These are phyloP conservation scores for Whitmania pigra DNA, from an alignment of 1,140 invertebrate species.

Conservation along the genomic window DNA sequence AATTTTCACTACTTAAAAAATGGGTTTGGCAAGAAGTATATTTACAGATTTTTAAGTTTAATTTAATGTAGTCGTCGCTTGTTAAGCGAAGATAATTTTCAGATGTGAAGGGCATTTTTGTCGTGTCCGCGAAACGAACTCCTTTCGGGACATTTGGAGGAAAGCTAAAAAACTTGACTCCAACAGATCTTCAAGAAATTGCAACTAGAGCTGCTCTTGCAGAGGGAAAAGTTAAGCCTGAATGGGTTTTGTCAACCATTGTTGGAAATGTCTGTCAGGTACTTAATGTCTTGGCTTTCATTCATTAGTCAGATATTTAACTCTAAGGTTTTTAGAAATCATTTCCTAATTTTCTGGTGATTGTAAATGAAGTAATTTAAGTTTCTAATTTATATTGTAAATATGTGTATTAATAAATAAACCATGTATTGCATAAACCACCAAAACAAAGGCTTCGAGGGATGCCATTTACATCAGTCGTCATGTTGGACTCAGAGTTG, in stretches of 20 bases:
- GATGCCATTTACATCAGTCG: conserved; percentile 79
- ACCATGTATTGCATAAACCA: no score
- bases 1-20: no score
- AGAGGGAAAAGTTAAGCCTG: conserved; percentile 64
- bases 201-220: conserved; percentile 71
- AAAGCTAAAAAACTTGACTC: conserved; percentile 66
- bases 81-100: not conserved
- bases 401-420: no score
- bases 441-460: conserved; percentile 51
- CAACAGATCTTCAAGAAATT: conserved; percentile 60
- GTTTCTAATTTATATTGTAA: no score
- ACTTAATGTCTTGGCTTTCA: conserved; percentile 22
- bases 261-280: conserved; percentile 81
- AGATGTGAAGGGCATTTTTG: conserved; percentile 60
- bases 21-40: no score
- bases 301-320: no score
- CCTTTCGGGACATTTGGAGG: conserved; percentile 96
- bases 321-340: no score
- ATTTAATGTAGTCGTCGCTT: no score
- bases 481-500: conserved; percentile 68
- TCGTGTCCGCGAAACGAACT: conserved; percentile 92
- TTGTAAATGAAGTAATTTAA: no score
- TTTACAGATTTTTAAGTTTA: no score
- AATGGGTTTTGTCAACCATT: conserved; percentile 47
- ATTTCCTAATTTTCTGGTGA: no score